Percentiles rank a stretch among this genome's conserved stretches.
Conservation (phyloP, 2,113 vertebrate species). For the Todiramphus chloris region DNA sequence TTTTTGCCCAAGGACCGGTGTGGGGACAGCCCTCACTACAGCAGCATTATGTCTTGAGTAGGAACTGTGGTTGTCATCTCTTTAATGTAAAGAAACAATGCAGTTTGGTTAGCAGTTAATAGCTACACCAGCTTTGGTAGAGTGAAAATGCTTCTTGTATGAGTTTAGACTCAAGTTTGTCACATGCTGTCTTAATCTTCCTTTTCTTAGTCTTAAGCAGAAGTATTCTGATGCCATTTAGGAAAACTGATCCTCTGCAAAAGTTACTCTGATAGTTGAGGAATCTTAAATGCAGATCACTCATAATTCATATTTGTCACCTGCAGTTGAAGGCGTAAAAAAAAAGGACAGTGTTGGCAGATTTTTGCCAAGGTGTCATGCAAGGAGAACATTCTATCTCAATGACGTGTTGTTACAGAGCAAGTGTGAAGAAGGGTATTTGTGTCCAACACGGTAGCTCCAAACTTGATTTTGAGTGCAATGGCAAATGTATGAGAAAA, state of each 20-base stretch:
- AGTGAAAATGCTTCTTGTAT: background rate
- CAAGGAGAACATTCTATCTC: background rate
- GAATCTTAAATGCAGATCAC: background rate
- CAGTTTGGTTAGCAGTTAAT: background rate
- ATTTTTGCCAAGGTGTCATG: background rate
- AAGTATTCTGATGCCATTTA: background rate
- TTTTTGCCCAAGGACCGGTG: background rate
- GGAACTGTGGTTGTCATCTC: background rate
- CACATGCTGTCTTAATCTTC: background rate
- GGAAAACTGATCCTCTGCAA: background rate
- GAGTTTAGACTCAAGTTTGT: background rate
- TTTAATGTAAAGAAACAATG: background rate
- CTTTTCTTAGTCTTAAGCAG: background rate
- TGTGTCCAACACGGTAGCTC: background rate
- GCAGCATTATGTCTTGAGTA: background rate
- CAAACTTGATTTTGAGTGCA: background rate
- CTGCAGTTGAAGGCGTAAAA: background rate
- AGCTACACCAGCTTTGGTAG: background rate
- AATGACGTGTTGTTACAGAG: background rate
- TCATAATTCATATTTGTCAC: background rate
- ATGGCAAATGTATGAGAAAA: background rate
- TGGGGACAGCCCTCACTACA: accelerated
- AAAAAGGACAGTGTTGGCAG: background rate
- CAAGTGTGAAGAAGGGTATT: background rate
- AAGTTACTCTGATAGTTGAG: background rate